Evolutionary conservation across 2,113 vertebrate genomes (phyloP).

Genomic region (Prinia subflava): DNA sequence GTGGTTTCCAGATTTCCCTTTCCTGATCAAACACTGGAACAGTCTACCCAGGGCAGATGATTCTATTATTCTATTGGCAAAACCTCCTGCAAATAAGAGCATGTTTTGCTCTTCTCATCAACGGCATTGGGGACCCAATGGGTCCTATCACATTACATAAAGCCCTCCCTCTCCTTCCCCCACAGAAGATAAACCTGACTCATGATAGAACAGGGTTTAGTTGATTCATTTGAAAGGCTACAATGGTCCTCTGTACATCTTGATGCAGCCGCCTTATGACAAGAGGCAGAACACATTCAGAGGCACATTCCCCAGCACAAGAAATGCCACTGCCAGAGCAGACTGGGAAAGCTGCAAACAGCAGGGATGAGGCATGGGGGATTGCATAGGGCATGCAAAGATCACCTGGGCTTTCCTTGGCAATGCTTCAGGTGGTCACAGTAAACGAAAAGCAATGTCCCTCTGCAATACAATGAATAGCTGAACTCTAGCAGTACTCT

Average conservation of each 20-base stretch:
- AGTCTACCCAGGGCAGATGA: background rate
- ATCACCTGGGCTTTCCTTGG: background rate
- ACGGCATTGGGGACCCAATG: background rate
- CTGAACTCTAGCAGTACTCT: background rate
- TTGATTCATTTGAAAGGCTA: background rate
- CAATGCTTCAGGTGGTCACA: background rate
- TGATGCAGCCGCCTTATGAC: background rate
- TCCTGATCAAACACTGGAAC: background rate
- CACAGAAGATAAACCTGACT: background rate
- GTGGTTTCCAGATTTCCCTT: background rate
- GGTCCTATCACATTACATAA: background rate
- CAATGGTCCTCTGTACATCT: background rate
- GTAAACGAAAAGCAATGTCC: background rate
- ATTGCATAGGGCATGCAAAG: background rate
- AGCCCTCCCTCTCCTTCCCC: background rate
- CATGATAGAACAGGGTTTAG: background rate
- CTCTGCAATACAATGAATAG: background rate
- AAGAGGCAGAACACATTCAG: background rate
- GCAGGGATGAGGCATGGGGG: fast-evolving
- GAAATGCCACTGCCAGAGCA: background rate
- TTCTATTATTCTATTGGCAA: background rate
- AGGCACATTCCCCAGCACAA: background rate
- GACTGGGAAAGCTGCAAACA: background rate
- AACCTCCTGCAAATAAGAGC: background rate
- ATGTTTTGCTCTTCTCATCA: background rate